A percentile compares a stretch with the other conserved stretches of the same genome.
These are phyloP conservation scores for Indicator maculatus DNA, from an alignment of 2,113 vertebrate species.

Conservation along the genomic window DNA sequence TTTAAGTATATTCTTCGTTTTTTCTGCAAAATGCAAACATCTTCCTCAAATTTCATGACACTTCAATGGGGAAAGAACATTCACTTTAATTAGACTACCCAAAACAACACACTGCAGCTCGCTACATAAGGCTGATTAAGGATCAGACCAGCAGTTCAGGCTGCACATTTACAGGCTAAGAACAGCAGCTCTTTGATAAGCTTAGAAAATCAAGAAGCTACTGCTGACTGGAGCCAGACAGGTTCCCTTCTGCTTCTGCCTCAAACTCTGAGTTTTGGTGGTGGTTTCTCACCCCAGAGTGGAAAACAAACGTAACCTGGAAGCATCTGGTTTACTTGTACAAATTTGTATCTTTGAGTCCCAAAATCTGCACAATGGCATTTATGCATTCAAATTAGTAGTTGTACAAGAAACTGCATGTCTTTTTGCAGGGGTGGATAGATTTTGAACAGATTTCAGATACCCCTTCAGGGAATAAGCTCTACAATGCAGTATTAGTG, in stretches of 20 bases:
- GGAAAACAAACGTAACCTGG: not conserved
- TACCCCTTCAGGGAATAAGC: not conserved
- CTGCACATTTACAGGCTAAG: not conserved
- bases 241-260: fast-evolving
- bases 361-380: not conserved
- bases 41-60: not conserved
- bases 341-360: not conserved
- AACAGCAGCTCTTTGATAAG: not conserved
- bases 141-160: not conserved
- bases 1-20: not conserved
- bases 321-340: not conserved
- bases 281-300: not conserved
- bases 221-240: not conserved
- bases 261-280: not conserved
- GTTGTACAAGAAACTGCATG: not conserved
- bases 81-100: not conserved
- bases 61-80: not conserved
- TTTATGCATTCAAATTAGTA: not conserved
- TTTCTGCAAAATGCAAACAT: not conserved
- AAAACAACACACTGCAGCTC: not conserved
- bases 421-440: not conserved
- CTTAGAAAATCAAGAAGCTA: not conserved
- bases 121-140: not conserved
- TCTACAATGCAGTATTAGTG: not conserved
- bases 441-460: not conserved